phyloP scores from a whole-genome alignment of 2,888 invertebrate species.

The Podotricha telesiphe region DNA sequence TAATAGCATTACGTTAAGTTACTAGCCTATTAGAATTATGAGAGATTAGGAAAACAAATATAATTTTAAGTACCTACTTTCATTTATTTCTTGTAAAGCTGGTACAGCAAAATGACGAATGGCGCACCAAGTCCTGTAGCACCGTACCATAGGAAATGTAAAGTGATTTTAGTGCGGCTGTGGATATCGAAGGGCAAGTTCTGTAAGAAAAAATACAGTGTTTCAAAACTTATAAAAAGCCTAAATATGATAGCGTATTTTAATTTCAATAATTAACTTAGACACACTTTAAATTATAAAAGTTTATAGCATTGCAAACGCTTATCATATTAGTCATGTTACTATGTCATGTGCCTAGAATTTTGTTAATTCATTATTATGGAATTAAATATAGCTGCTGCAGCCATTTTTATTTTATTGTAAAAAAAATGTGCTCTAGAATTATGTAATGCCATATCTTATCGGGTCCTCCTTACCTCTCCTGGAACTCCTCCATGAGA shows the following conservation, averaged over 20 bases:
- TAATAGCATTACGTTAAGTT: no score
- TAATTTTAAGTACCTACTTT: constrained; percentile 44
- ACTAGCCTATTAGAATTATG: not conserved
- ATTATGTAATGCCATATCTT: constrained; percentile 59
- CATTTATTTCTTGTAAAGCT: constrained; percentile 87
- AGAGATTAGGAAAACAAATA: no score
- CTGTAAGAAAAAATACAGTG: constrained; percentile 78
- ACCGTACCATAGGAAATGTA: constrained; percentile 87
- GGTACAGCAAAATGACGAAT: constrained; percentile 89
- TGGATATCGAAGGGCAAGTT: constrained; percentile 90
- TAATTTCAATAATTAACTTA: not conserved
- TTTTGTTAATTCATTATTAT: not conserved
- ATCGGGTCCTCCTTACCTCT: constrained; percentile 57
- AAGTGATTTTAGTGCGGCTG: constrained; percentile 88
- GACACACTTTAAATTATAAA: not conserved
- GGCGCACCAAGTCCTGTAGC: constrained; percentile 90
- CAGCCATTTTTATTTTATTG: not conserved
- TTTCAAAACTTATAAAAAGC: not conserved
- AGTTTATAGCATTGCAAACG: not conserved
- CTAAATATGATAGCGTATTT: no score
- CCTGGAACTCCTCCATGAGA: constrained; percentile 73
- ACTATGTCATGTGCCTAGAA: not conserved
- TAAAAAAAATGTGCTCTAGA: not conserved
- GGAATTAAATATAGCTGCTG: not conserved
- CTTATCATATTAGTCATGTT: not conserved